Evolutionary conservation across 92 coral and sea anemone genomes (phyloP).

Genomic region (Paragorgia papillata): DNA sequence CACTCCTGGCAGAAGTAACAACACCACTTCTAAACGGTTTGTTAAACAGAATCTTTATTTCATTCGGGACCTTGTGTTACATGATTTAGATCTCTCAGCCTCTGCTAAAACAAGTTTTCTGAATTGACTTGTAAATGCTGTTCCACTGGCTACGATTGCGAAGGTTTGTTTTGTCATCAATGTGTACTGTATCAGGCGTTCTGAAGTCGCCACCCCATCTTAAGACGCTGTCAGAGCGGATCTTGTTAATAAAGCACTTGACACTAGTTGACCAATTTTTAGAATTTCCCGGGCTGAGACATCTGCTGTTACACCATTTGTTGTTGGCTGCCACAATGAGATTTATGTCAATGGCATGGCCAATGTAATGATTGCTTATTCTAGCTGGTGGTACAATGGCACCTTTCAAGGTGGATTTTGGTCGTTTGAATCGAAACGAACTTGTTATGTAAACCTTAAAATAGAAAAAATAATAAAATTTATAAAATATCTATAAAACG

Average conservation of each 20-base stretch:
- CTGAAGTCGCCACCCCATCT: slow-evolving; percentile 74
- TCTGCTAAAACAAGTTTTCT: slow-evolving; percentile 36
- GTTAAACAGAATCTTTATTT: too few species aligned
- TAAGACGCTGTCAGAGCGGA: slow-evolving; percentile 35
- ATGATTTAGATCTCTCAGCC: background rate
- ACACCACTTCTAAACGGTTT: too few species aligned
- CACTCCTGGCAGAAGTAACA: too few species aligned
- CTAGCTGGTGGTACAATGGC: slow-evolving; percentile 57
- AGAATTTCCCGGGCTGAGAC: slow-evolving; percentile 36
- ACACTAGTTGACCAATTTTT: slow-evolving; percentile 19
- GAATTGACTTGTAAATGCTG: slow-evolving; percentile 29
- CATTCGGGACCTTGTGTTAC: too few species aligned
- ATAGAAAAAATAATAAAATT: background rate
- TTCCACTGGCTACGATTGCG: slow-evolving; percentile 19
- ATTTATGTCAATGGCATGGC: slow-evolving; percentile 70
- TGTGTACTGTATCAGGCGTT: slow-evolving; percentile 46
- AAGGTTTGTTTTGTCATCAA: slow-evolving; percentile 56
- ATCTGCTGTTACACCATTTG: slow-evolving; percentile 49
- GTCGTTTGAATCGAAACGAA: slow-evolving; percentile 57
- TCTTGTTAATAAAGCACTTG: slow-evolving; percentile 52
- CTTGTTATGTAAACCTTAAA: slow-evolving; percentile 53
- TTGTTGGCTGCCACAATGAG: slow-evolving; percentile 4
- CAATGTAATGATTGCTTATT: slow-evolving; percentile 60
- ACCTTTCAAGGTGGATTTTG: slow-evolving; percentile 13
- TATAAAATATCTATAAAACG: background rate